Evolutionary conservation across 2,113 vertebrate genomes (phyloP), one percentile per base, ranked within the genome.

Genomic region (Motacilla tschutschensis): DNA sequence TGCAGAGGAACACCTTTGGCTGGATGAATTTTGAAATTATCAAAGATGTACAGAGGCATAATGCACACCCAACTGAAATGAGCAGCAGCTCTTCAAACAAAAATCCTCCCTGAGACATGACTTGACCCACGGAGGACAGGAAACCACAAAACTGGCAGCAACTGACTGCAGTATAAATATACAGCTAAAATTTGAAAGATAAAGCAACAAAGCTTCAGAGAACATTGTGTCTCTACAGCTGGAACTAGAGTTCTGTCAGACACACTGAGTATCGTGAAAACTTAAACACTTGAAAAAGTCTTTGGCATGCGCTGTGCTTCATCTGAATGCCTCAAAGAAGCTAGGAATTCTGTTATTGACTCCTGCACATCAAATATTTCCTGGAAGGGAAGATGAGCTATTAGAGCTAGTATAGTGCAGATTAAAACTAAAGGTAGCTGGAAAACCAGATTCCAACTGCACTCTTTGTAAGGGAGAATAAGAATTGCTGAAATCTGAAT

Each of bases 141-240:
- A 91, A 90, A 70, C 26, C 77, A 84, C 9, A 89, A 50, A 88
- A 79, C 79, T 54, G 58, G 48, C 64, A 93, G 67, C 82, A 81
- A 20, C 60, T 35, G 46, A 60, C 33, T 46, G 77, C 48, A 74
- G 65, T 28, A 53, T 74, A 83, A 92, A 89, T 54, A 78, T 29
- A 70, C n/a, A 80, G 67, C 33, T 41, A 31, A 62, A 85, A 83
- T 69, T 36, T 25, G n/a, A 90, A 85, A 82, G 71, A 40, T 10
- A 88, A 67, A 92, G 63, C 46, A 76, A 73, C 51, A 89, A 90
- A 91, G 69, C 78, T 75, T 80, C n/a, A 69, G 76, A 78, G 89
- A 83, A 85, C 58, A 83, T 75, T 31, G n/a, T 69, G 87, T 81
- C 50, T 89, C 66, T 62, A 29, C 2, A 10, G 83, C 87, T 87